Base-by-base conservation (phyloP, 2,888 invertebrate genomes). In the Chymomyza procnemis region DNA sequence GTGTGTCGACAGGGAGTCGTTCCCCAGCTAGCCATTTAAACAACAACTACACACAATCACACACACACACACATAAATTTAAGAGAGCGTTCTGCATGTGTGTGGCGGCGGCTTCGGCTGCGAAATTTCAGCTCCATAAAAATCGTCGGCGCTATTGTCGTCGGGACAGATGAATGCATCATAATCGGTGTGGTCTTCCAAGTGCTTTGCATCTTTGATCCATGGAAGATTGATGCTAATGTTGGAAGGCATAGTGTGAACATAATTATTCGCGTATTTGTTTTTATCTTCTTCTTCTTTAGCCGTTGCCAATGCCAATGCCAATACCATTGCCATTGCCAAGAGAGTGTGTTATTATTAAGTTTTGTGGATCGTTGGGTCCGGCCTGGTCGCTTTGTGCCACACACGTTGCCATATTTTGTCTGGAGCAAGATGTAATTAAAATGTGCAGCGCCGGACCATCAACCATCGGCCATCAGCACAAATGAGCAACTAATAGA, bases 151-250 rank as follows among this genome's bases (percentile, higher is more conserved):
- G 63, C 59, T 12, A 71, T 63, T 21, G n/a, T 18, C 54, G 57
- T 69, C 75, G 76, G 12, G 46, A 75, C 73, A 18, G 64, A 14
- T 46, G 74, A 26, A 61, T 59, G 56, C 61, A 67, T 71, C 64
- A 21, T 63, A 65, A 78, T 81, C 74, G 78, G 85, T 85, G 85
- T 85, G 81, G 79, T 83, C 77, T 74, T 76, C 34, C 75, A 80
- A 84, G 85, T 87, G 87, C 85, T 84, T 88, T 85, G 84, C 84
- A 87, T 85, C 87, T 76, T 87, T 89, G 89, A 89, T 89, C 89
- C 89, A 85, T 87, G 86, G 79, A 89, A 88, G 89, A 89, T 89
- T 89, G 89, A 89, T 89, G 89, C 86, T 89, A 87, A 88, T 82
- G 82, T 79, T 85, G 79, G 78, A 75, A 74, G 80, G 79, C 84